Evolutionary conservation across 2,113 vertebrate genomes (phyloP), one percentile per base, ranked within the genome.

Genomic region (Zosterops hypoxanthus): DNA sequence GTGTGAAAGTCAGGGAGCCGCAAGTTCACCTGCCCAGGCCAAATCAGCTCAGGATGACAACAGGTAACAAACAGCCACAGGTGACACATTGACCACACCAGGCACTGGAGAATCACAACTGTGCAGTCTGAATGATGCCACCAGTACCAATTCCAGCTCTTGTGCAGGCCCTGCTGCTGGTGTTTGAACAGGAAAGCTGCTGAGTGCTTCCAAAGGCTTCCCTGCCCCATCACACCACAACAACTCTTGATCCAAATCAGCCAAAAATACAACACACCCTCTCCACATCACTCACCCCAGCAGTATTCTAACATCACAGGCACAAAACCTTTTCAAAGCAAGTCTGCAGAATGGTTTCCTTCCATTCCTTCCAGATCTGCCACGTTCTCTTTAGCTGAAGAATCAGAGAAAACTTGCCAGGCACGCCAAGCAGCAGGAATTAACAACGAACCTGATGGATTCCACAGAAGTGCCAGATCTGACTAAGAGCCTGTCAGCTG

Each of bases 401-500:
- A 89, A 59, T 16, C 56, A 70, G 61, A 41, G 33, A 14, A 26
- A 59, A 49, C 36, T 31, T 82, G 49, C 12, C 70, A 60, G 70
- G 46, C 79, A 29, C 31, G 46, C 33, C 21, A 53, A 26, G 20
- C 21, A 66, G 41, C 39, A 49, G 49, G 33, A 68, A 61, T 41
- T 55, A n/a, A n/a, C 19, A 41, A 16, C 0, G 18, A 78, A 36
- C 63, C 59, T 8, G 36, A 29, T 0, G 2, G 73, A 60, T 44
- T 33, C 63, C 52, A 34, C 7, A n/a, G 24, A 33, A 92, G 26
- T 22, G 13, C 31, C 82, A 88, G 3, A 80, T 59, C 33, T 63
- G 59, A 56, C 72, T 36, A 56, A 21, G 61, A 71, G 24, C 18
- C 46, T 66, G 26, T 31, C 36, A 75, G 23, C n/a, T 56, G 60